A percentile compares a stretch with the other conserved stretches of the same genome.
These are phyloP conservation scores for Halcyon malimbica DNA, from an alignment of 2,113 vertebrate species.

Conservation along the genomic window DNA sequence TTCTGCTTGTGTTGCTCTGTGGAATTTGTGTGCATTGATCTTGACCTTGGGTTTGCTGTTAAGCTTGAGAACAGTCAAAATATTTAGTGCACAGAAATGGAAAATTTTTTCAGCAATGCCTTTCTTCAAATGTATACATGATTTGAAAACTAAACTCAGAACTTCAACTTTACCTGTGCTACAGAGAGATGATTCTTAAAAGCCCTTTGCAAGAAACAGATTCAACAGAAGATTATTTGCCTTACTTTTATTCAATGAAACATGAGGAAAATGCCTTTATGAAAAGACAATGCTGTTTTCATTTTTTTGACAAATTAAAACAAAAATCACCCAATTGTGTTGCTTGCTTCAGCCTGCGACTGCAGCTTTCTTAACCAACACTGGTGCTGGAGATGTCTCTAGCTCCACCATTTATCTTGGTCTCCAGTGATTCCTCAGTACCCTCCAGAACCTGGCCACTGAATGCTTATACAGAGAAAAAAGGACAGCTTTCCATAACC, in stretches of 20 bases:
- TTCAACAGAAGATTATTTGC: neutral
- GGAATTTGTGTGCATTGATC: neutral
- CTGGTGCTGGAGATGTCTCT: neutral
- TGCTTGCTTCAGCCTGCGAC: neutral
- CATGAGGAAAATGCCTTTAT: neutral
- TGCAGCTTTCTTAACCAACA: neutral
- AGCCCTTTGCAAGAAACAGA: neutral
- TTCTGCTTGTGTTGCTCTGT: constrained; percentile 45
- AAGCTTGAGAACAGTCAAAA: neutral
- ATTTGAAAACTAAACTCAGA: neutral
- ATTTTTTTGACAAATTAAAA: neutral
- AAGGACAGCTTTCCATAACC: neutral
- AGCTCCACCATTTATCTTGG: neutral
- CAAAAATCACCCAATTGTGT: neutral
- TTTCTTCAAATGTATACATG: neutral
- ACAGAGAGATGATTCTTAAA: neutral
- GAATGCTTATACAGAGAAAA: neutral
- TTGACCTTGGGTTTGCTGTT: constrained; percentile 29
- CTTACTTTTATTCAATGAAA: neutral
- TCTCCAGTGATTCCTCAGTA: neutral
- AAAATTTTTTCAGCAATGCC: neutral
- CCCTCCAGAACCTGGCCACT: neutral
- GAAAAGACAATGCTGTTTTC: neutral
- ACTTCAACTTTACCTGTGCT: neutral
- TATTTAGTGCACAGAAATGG: neutral